Percentiles rank a stretch among this genome's conserved stretches.
Conservation (phyloP, 1,140 invertebrate genomes). For the Polyergus mexicanus region DNA sequence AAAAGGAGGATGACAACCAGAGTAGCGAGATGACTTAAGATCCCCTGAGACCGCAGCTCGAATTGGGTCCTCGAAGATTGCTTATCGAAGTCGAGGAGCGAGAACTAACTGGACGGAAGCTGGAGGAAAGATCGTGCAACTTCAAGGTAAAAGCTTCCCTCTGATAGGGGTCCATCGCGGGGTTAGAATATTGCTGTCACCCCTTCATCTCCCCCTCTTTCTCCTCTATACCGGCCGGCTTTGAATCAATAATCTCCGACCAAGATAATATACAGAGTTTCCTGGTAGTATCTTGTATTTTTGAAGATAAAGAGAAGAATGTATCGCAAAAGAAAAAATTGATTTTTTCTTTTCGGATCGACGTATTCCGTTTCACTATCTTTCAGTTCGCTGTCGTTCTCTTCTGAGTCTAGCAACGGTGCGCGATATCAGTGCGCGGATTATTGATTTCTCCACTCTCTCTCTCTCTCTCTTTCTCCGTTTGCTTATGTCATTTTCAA, state of each 20-base stretch:
- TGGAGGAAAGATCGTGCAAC: slow-evolving; percentile 46
- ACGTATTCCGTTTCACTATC: slow-evolving; percentile 3
- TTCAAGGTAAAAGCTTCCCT: slow-evolving; percentile 63
- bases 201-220: slow-evolving; percentile 7
- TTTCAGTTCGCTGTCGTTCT: slow-evolving; percentile 49
- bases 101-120: slow-evolving; percentile 44
- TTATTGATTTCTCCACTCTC: slow-evolving; percentile 83
- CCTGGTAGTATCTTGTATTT: slow-evolving; percentile 42
- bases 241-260: slow-evolving; percentile 78
- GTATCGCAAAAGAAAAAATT: slow-evolving; percentile 49
- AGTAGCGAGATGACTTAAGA: slow-evolving; percentile 75
- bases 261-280: slow-evolving; percentile 73
- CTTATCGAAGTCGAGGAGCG: slow-evolving; percentile 27
- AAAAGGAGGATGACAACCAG: slow-evolving; percentile 61
- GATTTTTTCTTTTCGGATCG: slow-evolving; percentile 26
- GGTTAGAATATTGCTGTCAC: slow-evolving; percentile 36
- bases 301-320: slow-evolving; percentile 52
- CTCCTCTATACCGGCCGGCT: slow-evolving; percentile 58
- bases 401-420: slow-evolving; percentile 57
- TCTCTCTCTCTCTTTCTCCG: slow-evolving; percentile 2
- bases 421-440: slow-evolving; percentile 82
- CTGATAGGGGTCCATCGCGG: neutral
- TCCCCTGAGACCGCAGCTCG: neutral
- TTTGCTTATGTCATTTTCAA: slow-evolving; percentile 72
- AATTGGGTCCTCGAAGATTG: slow-evolving; percentile 29